Conservation (phyloP, 2,888 invertebrate genomes). For the Pristionchus exspectatus region DNA sequence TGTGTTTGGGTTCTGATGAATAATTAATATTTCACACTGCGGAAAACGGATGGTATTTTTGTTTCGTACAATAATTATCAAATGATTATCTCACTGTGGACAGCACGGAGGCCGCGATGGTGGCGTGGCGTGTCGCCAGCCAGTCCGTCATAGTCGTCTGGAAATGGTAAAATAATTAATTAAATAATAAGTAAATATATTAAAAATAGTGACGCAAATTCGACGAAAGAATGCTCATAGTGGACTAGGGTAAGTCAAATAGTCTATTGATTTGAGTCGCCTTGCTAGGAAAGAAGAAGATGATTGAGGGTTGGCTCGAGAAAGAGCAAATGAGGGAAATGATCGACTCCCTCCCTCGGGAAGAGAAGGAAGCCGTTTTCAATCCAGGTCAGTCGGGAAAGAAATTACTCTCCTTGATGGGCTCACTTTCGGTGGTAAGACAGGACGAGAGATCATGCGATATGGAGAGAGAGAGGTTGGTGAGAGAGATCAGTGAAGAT, state of each 20-base stretch:
- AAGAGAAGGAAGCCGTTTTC: background rate
- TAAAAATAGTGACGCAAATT: too few species aligned
- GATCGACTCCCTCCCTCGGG: slow-evolving; percentile 9
- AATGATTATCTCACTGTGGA: slow-evolving; percentile 64
- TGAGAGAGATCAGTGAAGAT: slow-evolving; percentile 38
- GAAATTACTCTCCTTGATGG: background rate
- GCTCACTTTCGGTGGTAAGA: background rate
- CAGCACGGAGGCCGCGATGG: slow-evolving; percentile 68
- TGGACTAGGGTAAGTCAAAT: too few species aligned
- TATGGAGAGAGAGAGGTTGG: background rate
- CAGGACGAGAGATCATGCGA: background rate
- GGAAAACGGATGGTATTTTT: too few species aligned
- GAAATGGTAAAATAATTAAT: background rate
- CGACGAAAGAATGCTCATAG: too few species aligned
- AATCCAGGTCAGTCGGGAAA: slow-evolving; percentile 34
- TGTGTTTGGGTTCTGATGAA: too few species aligned
- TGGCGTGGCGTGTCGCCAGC: slow-evolving; percentile 62
- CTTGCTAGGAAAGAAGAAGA: background rate
- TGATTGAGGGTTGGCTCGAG: background rate
- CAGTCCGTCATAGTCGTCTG: slow-evolving; percentile 50
- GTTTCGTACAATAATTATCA: background rate
- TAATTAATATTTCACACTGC: background rate
- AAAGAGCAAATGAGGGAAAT: background rate
- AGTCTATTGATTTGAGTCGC: too few species aligned
- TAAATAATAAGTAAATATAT: too few species aligned